phyloP scores from a whole-genome alignment of 2,888 invertebrate genomes.

The Microplitis deprimator region DNA sequence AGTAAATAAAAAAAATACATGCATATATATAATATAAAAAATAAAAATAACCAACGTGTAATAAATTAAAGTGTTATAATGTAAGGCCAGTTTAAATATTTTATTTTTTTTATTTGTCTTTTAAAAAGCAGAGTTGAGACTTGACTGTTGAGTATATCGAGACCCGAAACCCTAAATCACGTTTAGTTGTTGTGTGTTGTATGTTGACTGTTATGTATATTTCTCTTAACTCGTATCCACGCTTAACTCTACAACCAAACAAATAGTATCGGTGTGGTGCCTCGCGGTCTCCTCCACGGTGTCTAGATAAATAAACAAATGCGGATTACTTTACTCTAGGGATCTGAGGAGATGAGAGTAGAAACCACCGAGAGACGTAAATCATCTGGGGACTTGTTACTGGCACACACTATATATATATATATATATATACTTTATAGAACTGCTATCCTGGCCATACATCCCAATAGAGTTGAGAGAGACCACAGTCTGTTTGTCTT shows the following conservation, averaged over 20 bases:
- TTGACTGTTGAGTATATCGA: slow-evolving; percentile 63
- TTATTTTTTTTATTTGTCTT: not conserved
- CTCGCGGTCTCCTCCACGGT: slow-evolving; percentile 56
- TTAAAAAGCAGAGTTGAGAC: slow-evolving; percentile 61
- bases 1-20: not conserved
- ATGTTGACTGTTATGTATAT: not conserved
- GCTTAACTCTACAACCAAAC: no score
- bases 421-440: not conserved
- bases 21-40: no score
- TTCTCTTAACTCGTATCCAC: not conserved
- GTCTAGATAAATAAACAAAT: slow-evolving; percentile 69
- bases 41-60: not conserved
- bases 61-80: not conserved
- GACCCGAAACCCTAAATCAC: slow-evolving; percentile 67
- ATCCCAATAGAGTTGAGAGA: slow-evolving; percentile 19
- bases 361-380: slow-evolving; percentile 52
- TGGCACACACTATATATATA: slow-evolving; percentile 30
- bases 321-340: slow-evolving; percentile 66
- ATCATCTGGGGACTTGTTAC: slow-evolving; percentile 69
- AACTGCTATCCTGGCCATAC: slow-evolving; percentile 7
- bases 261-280: slow-evolving; percentile 34
- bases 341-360: slow-evolving; percentile 43
- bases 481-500: slow-evolving; percentile 20
- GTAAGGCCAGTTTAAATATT: not conserved
- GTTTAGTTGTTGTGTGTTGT: slow-evolving; percentile 18